Percentiles rank a stretch among this genome's conserved stretches.
Evolutionary conservation across 2,888 invertebrate genomes (phyloP).

Genomic region (Platycnemis pennipes): DNA sequence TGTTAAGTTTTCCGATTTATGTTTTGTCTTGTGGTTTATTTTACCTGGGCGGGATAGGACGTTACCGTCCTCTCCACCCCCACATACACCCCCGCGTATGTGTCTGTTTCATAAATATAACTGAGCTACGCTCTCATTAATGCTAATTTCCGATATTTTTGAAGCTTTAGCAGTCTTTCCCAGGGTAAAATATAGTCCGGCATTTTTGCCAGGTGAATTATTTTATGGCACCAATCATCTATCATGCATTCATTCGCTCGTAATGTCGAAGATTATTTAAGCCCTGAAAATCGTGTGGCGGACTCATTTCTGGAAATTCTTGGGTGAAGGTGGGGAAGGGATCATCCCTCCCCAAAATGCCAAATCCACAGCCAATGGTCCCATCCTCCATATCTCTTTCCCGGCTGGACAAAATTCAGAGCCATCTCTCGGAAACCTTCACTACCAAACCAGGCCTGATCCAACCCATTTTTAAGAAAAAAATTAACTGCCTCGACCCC

Average conservation of each 20-base stretch:
- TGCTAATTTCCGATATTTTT: conserved; percentile 2
- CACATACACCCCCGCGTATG: too few relatives aligned
- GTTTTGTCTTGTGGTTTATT: too few relatives aligned
- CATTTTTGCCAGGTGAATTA: conserved; percentile 5
- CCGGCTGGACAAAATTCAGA: not conserved
- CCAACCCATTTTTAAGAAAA: not conserved
- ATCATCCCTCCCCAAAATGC: not conserved
- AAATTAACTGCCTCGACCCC: not conserved
- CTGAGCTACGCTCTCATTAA: not conserved
- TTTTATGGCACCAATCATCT: not conserved
- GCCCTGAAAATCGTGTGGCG: not conserved
- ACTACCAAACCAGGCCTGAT: not conserved
- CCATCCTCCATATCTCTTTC: not conserved
- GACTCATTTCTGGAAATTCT: not conserved
- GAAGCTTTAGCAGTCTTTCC: not conserved
- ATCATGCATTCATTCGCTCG: not conserved
- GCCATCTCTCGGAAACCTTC: not conserved
- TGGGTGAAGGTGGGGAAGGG: too few relatives aligned
- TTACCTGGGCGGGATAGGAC: too few relatives aligned
- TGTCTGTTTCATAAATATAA: too few relatives aligned
- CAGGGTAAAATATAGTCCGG: not conserved
- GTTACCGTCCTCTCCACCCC: too few relatives aligned
- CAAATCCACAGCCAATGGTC: not conserved
- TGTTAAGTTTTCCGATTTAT: not conserved
- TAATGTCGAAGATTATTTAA: conserved; percentile 9